A percentile compares a stretch with the other conserved stretches of the same genome.
phyloP scores from a whole-genome alignment of 1,140 invertebrate genomes.

The Acromyrmex heyeri region DNA sequence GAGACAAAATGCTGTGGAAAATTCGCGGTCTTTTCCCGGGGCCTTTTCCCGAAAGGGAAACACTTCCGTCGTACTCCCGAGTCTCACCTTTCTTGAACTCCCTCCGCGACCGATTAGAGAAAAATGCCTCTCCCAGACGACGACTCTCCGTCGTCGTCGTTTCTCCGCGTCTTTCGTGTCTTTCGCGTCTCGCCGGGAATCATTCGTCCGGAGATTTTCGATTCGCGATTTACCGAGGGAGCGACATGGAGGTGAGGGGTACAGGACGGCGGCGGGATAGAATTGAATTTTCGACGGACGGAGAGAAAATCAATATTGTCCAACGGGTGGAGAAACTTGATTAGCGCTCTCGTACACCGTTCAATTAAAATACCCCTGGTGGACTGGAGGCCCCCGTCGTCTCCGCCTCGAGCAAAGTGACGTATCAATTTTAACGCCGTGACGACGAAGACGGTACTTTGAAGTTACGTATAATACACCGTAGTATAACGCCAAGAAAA shows the following conservation, averaged over 20 bases:
- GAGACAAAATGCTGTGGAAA: slow-evolving; percentile 58
- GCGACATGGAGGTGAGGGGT: not conserved
- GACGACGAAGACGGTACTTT: slow-evolving; percentile 52
- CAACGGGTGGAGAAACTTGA: slow-evolving; percentile 74
- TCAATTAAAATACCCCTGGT: slow-evolving; percentile 73
- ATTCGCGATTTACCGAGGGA: slow-evolving; percentile 30
- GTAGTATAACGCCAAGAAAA: not conserved
- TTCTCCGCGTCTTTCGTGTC: not conserved
- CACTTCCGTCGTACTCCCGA: not conserved
- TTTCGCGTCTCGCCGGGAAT: not conserved
- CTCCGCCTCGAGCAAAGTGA: slow-evolving; percentile 60
- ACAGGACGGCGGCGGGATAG: not conserved
- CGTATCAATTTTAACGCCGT: slow-evolving; percentile 59
- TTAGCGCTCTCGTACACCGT: slow-evolving; percentile 73
- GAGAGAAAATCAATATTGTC: slow-evolving; percentile 76
- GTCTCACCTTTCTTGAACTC: not conserved
- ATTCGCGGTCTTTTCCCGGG: not conserved
- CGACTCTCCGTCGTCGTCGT: too few species aligned
- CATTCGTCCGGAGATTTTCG: slow-evolving; percentile 33
- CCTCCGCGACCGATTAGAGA: slow-evolving; percentile 34
- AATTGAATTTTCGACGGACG: slow-evolving; percentile 74
- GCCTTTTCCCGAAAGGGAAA: slow-evolving; percentile 8
- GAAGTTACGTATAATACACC: slow-evolving; percentile 11
- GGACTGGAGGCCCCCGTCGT: slow-evolving; percentile 27
- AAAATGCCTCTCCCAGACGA: slow-evolving; percentile 25